Evolutionary conservation across 2,888 invertebrate species (phyloP), one percentile per base, ranked within the genome.

Genomic region (Uropetala carovei): DNA sequence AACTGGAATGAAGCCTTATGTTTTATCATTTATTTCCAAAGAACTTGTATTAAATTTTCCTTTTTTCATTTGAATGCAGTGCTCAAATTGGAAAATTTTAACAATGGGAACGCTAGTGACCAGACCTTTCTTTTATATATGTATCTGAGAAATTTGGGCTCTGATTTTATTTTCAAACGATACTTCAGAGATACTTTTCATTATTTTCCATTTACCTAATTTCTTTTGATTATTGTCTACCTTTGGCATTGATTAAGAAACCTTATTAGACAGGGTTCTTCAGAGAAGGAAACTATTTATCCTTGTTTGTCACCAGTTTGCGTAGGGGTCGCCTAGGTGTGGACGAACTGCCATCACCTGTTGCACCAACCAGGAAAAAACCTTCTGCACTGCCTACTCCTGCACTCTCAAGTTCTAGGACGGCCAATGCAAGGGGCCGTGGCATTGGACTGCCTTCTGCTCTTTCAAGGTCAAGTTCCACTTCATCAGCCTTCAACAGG

Each of bases 311-410:
- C 22, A 95, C 95, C 93, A 95, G 97, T 94, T 95, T 97, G 95
- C 95, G 98, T 93, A 94, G 97, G 95, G 96, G 96, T n/a, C 95
- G 96, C 93, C 94, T 97, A 68, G 97, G 95, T 83, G 93, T 94
- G 59, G 94, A 94, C 83, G 93, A 93, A 30, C 30, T 89, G 43
- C 64, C 89, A 27, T 89, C 89, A 8, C 64, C 64, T 43, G 11
- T 64, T 60, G 89, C 89, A 93, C 92, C 93, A 43, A 92, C 92
- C 60, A 93, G 83, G 92, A 93, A 93, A 56, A 92, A 92, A 27
- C 92, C 93, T 56, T 64, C 92, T 58, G 85, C 92, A 56, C 68
- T 85, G 10, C 60, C 86, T 56, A 86, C 86, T 10, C 64, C 86
- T 86, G n/a, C 92, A 22, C 16, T 64, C 5, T 18, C 84, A 84